Evolutionary conservation across 2,113 vertebrate genomes (phyloP), one percentile per base, ranked within the genome.

Genomic region (Siniperca chuatsi): DNA sequence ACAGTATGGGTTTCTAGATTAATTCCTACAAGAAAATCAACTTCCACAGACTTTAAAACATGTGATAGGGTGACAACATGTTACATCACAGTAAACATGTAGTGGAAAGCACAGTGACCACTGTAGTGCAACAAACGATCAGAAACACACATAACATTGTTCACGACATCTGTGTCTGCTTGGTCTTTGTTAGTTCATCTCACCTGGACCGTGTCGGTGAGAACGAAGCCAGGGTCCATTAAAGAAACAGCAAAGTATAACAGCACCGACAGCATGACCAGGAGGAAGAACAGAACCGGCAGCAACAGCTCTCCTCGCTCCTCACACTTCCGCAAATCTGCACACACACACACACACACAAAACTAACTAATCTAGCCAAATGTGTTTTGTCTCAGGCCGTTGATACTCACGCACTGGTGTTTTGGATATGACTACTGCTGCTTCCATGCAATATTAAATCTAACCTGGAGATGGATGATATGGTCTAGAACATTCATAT

Each of bases 211-310:
- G 83, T 58, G 78, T 97, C 96, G 1, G 92, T 33, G 9, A 93
- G 95, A 40, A 99, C 96, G 4, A 97, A 99, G 4, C 98, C 98
- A 0, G 98, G 98, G 67, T 99, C 98, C 98, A 99, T 99, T 20
- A 99, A 94, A 0, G 98, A 99, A 73, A 99, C 97, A 0, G 86
- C 94, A 44, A 97, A 97, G 91, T 98, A 98, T 4, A 99, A 93
- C 75, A 97, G 87, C 42, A 98, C 93, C 0, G 98, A 99, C 84
- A 96, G 92, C 60, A 97, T 81, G 0, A 98, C 97, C 42, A 98
- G 85, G 1, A 92, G 75, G 75, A 95, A 76, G 87, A 99, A 99
- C 9, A 92, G 18, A 1, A 97, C 75, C 0, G 98, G 97, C 90
- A 90, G 93, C 60, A 97, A 80, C 72, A 97, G 92, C 62, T 96